Evolutionary conservation across 35 echinoderm and acorn worm species (phyloP).

Genomic region (Patiria miniata): DNA sequence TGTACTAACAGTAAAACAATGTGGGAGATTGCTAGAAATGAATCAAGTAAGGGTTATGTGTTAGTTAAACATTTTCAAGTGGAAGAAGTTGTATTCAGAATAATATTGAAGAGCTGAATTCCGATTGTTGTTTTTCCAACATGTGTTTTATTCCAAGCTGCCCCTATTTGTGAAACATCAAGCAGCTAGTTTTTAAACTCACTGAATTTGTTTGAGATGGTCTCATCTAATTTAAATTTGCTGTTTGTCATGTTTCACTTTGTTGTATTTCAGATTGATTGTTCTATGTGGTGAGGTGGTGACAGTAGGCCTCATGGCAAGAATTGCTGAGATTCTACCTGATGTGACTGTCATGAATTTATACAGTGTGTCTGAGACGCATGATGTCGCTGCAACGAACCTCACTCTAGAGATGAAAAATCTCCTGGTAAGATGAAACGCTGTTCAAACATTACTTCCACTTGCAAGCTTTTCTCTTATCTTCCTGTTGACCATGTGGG

Average conservation of each 20-base stretch:
- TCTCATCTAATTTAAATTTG: not conserved
- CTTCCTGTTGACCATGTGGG: too few relatives aligned
- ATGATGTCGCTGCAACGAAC: slow-evolving; percentile 45
- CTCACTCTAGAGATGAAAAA: slow-evolving; percentile 38
- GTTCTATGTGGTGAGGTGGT: slow-evolving; percentile 62
- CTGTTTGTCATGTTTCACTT: slow-evolving; percentile 6
- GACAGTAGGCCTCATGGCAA: slow-evolving; percentile 38
- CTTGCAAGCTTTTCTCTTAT: too few relatives aligned
- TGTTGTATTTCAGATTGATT: slow-evolving; percentile 37
- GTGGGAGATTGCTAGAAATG: too few relatives aligned
- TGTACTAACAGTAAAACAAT: not conserved
- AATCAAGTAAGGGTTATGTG: too few relatives aligned
- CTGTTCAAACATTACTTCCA: not conserved
- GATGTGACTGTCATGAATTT: slow-evolving; percentile 48
- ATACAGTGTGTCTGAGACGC: slow-evolving; percentile 57
- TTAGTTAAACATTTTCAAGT: too few relatives aligned
- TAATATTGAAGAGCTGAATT: too few relatives aligned
- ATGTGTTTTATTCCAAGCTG: too few relatives aligned
- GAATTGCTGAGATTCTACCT: slow-evolving; percentile 44
- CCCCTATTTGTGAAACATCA: too few relatives aligned
- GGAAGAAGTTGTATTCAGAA: too few relatives aligned
- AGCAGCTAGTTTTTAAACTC: too few relatives aligned
- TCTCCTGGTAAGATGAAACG: not conserved
- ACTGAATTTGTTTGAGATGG: too few relatives aligned
- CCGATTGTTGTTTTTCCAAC: too few relatives aligned